A percentile compares a stretch with the other conserved stretches of the same genome.
phyloP scores from a whole-genome alignment of 2,797 vertebrate genomes.

The Sitta carolinensis region DNA sequence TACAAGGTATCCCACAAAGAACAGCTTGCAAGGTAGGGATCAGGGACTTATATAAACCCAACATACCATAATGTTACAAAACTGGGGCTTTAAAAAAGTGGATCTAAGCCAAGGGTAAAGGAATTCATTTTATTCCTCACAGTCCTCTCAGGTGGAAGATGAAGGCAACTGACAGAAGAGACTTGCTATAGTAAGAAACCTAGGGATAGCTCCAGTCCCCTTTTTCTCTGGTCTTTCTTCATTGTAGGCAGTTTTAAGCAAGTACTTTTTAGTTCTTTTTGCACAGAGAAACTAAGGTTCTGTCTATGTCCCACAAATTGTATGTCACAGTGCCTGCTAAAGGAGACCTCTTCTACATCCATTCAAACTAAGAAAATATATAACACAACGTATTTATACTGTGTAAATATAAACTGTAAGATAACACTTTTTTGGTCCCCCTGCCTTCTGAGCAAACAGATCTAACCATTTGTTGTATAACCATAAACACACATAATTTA shows the following conservation, averaged over 20 bases:
- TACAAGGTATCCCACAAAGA: neutral
- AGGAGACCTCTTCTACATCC: neutral
- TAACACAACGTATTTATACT: neutral
- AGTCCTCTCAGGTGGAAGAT: neutral
- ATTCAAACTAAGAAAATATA: neutral
- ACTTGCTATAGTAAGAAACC: neutral
- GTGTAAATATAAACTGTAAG: neutral
- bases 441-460: neutral
- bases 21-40: neutral
- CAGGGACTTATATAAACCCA: neutral
- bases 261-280: neutral
- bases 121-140: neutral
- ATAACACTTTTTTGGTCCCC: neutral
- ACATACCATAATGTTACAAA: neutral
- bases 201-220: neutral
- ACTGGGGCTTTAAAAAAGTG: fast-evolving
- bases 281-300: neutral
- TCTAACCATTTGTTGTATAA: neutral
- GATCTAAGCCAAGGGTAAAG: neutral
- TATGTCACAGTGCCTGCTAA: neutral
- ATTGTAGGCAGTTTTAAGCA: neutral
- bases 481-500: neutral
- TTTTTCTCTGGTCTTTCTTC: neutral
- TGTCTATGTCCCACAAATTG: neutral
- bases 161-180: neutral